phyloP scores from a whole-genome alignment of 2,113 vertebrate genomes.

The Progne subis region DNA sequence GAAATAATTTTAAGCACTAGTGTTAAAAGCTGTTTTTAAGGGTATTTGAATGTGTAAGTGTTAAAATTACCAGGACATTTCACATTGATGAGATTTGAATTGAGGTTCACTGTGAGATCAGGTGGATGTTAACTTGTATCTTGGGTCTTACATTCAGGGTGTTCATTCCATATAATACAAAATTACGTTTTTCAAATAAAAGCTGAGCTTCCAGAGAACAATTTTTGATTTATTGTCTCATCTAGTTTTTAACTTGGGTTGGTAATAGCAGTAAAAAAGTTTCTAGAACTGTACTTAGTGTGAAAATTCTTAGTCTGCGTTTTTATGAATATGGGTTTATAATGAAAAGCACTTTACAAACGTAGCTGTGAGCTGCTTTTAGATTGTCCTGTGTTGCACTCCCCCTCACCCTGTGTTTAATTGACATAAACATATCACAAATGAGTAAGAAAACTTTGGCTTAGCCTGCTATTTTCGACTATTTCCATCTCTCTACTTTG shows the following conservation, averaged over 20 bases:
- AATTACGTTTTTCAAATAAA: neutral
- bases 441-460: neutral
- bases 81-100: neutral
- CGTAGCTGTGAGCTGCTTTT: neutral
- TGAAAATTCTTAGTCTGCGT: neutral
- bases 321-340: neutral
- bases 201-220: neutral
- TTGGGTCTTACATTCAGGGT: neutral
- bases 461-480: neutral
- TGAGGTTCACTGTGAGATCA: neutral
- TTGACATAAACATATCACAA: neutral
- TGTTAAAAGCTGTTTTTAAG: neutral
- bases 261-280: neutral
- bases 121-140: neutral
- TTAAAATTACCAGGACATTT: neutral
- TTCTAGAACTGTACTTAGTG: neutral
- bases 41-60: neutral
- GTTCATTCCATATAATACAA: neutral
- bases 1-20: neutral
- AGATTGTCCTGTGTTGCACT: neutral
- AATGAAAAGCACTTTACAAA: neutral
- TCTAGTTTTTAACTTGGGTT: neutral
- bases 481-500: neutral
- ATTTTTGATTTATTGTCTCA: neutral
- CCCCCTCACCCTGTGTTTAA: neutral